Evolutionary conservation across 2,113 vertebrate genomes (phyloP), one percentile per base, ranked within the genome.

Genomic region (Salvator merianae): DNA sequence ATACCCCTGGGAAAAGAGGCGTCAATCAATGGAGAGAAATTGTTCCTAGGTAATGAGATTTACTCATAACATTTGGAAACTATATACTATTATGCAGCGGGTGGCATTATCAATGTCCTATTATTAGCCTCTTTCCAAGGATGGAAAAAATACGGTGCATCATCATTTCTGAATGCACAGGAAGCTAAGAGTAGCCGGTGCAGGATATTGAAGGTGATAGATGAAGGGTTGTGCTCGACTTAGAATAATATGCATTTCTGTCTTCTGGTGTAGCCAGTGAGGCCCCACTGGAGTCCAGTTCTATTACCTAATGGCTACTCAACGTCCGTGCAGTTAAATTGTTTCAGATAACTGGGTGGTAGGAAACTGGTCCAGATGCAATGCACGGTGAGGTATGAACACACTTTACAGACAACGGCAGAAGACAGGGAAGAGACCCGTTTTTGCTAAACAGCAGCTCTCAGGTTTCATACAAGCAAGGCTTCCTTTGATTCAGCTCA

Each of bases 51-150:
- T 30, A 81, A 76, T 84, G 81, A 88, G 84, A n/a, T 86, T 83
- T 89, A 88, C 90, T 91, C 90, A 86, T 86, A 78, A 91, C 40
- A 47, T 68, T 86, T 63, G 78, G 68, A 89, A 89, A 90, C 84
- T 86, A 85, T 81, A 88, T 38, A 74, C 77, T 79, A 76, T 34
- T 91, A 87, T 89, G 59, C 55, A 68, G 80, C 78, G 81, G 80
- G 87, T 90, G 81, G 79, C 72, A 91, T 78, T 84, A 85, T 87
- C 88, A 88, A 5, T 73, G 40, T 38, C 66, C 74, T 71, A 74
- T 92, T 69, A 69, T 69, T 91, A 79, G 89, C 77, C 91, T 62
- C 82, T 84, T 50, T 78, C 83, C 68, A 83, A 77, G 76, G 86
- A 65, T 62, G 87, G 10, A n/a, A 78, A 70, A 86, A 55, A 47